phyloP scores from a whole-genome alignment of 2,113 vertebrate species.

The Toxostoma redivivum region DNA sequence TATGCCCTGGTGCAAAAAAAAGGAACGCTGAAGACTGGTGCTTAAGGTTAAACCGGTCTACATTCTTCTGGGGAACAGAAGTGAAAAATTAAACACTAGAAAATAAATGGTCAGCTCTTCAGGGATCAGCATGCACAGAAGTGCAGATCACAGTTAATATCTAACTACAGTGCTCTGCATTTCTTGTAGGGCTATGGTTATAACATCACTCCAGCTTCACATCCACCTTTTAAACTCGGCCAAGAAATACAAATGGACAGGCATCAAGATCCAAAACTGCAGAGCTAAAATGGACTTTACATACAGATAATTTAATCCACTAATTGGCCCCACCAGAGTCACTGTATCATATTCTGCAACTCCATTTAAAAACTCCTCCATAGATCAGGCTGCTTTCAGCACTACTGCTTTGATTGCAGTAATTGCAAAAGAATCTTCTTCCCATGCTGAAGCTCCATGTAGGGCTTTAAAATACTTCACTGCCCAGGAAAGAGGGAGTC shows the following conservation, averaged over 20 bases:
- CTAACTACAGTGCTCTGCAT: neutral
- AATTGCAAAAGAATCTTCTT: neutral
- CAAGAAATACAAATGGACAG: neutral
- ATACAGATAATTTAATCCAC: neutral
- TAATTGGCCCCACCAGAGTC: neutral
- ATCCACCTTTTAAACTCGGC: neutral
- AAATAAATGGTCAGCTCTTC: constrained; percentile 42
- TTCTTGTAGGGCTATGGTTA: neutral
- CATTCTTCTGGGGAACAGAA: constrained; percentile 50
- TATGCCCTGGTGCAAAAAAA: accelerated
- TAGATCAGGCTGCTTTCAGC: neutral
- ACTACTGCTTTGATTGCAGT: neutral
- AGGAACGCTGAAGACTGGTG: neutral
- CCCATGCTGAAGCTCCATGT: neutral
- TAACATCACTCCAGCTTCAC: neutral
- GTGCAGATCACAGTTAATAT: constrained; percentile 13
- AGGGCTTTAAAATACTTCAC: neutral
- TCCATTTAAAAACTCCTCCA: neutral
- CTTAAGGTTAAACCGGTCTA: constrained; percentile 17
- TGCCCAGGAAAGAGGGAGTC: neutral
- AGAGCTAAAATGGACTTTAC: neutral
- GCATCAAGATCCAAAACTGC: neutral
- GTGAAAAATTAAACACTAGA: constrained; percentile 65
- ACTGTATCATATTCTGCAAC: neutral
- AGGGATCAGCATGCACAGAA: neutral